Conservation (phyloP, 2,888 invertebrate genomes). For the Patella caerulea region DNA sequence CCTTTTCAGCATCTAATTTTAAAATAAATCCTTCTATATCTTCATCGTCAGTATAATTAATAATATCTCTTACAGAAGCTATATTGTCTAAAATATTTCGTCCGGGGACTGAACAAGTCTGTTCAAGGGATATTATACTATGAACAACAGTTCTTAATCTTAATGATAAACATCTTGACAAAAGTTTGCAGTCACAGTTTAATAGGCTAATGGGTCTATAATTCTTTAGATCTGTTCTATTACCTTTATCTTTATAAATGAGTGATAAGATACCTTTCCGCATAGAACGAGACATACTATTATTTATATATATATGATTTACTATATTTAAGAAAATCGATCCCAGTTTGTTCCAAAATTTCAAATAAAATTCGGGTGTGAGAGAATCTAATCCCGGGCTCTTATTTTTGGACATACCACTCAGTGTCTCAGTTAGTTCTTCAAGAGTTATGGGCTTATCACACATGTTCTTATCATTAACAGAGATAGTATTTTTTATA, state of each 20-base stretch:
- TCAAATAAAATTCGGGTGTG: too few relatives aligned
- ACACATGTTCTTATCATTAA: too few relatives aligned
- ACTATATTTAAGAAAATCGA: too few relatives aligned
- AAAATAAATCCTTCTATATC: not conserved
- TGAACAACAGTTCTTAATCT: not conserved
- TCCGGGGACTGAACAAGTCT: not conserved
- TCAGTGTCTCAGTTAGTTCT: too few relatives aligned
- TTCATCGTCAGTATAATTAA: not conserved
- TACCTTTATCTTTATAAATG: not conserved
- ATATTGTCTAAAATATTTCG: not conserved
- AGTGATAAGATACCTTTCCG: not conserved
- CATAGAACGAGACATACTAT: too few relatives aligned
- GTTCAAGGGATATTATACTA: not conserved
- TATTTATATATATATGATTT: too few relatives aligned
- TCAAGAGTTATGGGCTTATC: too few relatives aligned
- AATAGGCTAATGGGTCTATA: not conserved
- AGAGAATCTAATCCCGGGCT: too few relatives aligned
- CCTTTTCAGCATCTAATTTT: not conserved
- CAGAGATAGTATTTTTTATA: too few relatives aligned
- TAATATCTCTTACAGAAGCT: not conserved
- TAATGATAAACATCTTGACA: not conserved
- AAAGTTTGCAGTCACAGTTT: not conserved
- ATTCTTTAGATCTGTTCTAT: not conserved
- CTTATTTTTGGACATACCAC: too few relatives aligned
- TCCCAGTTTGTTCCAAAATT: too few relatives aligned